phyloP scores from a whole-genome alignment of 2,888 invertebrate species.

The Chydorus sphaericus region DNA sequence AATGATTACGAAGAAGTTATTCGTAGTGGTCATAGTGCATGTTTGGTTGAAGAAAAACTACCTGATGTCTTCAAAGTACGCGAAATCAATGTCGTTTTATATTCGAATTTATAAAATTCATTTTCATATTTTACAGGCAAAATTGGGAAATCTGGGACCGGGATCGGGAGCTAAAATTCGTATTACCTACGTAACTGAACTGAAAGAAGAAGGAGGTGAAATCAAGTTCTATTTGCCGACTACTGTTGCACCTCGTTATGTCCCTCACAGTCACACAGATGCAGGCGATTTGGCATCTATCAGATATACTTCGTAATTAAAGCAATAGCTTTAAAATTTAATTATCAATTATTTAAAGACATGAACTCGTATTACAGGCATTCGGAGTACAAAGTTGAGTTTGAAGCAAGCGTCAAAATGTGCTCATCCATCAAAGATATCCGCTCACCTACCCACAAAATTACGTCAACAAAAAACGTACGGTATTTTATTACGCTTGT shows the following conservation, averaged over 20 bases:
- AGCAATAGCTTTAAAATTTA: no score
- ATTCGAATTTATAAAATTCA: no score
- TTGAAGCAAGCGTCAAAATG: background rate
- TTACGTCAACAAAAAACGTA: background rate
- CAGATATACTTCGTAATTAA: slow-evolving; percentile 16
- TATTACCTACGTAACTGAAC: slow-evolving; percentile 21
- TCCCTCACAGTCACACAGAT: slow-evolving; percentile 18
- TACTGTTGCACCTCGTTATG: slow-evolving; percentile 22
- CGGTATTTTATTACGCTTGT: no score
- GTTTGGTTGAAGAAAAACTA: slow-evolving; percentile 12
- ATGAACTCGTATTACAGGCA: background rate
- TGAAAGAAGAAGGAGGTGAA: slow-evolving; percentile 19
- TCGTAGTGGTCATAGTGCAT: slow-evolving; percentile 9
- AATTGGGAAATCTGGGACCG: slow-evolving; percentile 21
- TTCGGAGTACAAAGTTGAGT: background rate
- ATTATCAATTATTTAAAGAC: background rate
- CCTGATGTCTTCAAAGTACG: slow-evolving; percentile 14
- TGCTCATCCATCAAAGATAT: background rate
- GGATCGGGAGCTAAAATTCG: slow-evolving; percentile 20
- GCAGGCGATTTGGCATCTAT: slow-evolving; percentile 19
- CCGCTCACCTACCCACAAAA: background rate
- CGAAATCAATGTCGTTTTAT: no score
- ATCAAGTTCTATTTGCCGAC: slow-evolving; percentile 22
- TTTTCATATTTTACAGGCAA: no score
- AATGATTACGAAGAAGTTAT: slow-evolving; percentile 14